Conservation (phyloP, 2,888 invertebrate genomes). For the Zelleria hepariella region DNA sequence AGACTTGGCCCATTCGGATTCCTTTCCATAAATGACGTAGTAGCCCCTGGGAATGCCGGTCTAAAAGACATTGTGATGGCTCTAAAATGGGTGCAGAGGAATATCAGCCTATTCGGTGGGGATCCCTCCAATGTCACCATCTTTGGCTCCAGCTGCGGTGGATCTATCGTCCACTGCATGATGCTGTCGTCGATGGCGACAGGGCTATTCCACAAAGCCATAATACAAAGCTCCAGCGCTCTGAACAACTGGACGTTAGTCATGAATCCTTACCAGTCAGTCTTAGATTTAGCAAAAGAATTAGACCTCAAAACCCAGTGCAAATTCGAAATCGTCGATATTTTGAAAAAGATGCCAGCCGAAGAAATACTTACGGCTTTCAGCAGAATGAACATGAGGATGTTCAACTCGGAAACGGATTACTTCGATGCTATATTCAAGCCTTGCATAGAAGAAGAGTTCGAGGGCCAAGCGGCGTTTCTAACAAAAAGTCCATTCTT, state of each 20-base stretch:
- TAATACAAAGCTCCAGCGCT: conserved; percentile 58
- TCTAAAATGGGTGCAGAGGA: conserved; percentile 56
- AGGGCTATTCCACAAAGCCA: conserved; percentile 60
- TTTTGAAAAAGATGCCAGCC: conserved; percentile 33
- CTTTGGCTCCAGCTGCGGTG: conserved; percentile 62
- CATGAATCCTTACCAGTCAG: conserved; percentile 42
- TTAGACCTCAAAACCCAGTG: conserved; percentile 35
- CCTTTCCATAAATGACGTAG: conserved; percentile 49
- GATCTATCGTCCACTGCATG: conserved; percentile 56
- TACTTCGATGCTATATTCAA: conserved; percentile 44
- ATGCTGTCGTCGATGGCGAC: conserved; percentile 61
- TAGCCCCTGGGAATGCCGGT: conserved; percentile 60
- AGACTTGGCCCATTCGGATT: conserved; percentile 63
- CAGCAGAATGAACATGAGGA: neutral
- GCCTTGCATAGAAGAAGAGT: conserved; percentile 55
- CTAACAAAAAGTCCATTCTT: conserved; percentile 45
- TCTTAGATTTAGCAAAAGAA: conserved; percentile 37
- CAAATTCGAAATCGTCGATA: conserved; percentile 44
- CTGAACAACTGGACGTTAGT: conserved; percentile 51
- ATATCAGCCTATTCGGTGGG: conserved; percentile 55
- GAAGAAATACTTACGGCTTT: conserved; percentile 28
- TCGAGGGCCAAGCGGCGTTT: conserved; percentile 55
- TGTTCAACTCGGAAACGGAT: conserved; percentile 19
- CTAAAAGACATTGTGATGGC: conserved; percentile 60
- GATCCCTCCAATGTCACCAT: conserved; percentile 60